Base-by-base conservation (phyloP, 2,797 vertebrate genomes). In the Thaleichthys pacificus region DNA sequence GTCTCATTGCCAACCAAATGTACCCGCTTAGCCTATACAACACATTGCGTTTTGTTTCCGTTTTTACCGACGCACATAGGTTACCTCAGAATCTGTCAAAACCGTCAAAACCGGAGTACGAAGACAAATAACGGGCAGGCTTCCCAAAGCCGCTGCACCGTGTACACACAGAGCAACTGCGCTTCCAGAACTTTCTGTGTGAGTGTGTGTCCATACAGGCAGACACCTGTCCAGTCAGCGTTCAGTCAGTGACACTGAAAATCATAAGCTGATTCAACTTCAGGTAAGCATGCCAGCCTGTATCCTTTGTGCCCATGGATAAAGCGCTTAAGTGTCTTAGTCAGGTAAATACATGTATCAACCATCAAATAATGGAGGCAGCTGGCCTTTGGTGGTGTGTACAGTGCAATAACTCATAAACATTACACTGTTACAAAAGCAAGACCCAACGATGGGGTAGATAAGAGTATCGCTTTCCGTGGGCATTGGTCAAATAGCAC, bases 281-380 rank as follows among this genome's bases (percentile, higher is more conserved):
- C 76, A 82, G 82, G 84, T 75, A 77, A 80, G 85, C 81, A 75
- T 14, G 63, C 72, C 76, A 78, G 49, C 30, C 82, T 60, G 66
- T 66, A 71, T 66, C 85, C 79, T 88, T 88, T 93, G 88, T 92
- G 65, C 24, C 69, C 0, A 14, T 0, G 42, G 83, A 86, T 88
- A 71, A 85, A 77, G 83, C 73, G 78, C 78, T 88, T 77, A 77
- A 77, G 87, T 66, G 77, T 82, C 76, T 91, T 89, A 88, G 87
- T 91, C 80, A 60, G 77, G 84, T 89, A 87, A 91, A 88, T 89
- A 84, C 84, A 89, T 84, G 85, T 87, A 91, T 90, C 85, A 72
- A 88, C 82, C 73, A 72, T 69, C 70, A 82, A 82, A 91, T 88
- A 91, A 88, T 84, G 81, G 82, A 79, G 76, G 89, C 93, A 93